These are phyloP conservation scores for Caenorhabditis panamensis DNA, from an alignment of 2,888 invertebrate genomes.

Conservation along the genomic window DNA sequence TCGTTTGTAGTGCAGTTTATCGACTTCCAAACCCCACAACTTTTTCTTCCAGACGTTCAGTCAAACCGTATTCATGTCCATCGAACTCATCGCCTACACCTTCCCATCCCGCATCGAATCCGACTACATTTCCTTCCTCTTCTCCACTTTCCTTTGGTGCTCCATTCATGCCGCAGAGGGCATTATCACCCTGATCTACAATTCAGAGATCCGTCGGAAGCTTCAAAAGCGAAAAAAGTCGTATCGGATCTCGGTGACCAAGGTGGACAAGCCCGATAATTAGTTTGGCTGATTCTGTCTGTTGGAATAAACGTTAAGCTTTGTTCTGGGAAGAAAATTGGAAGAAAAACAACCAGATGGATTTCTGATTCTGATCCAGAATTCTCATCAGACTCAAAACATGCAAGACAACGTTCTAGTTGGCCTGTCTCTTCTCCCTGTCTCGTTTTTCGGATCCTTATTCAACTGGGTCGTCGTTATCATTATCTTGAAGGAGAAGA, in stretches of 20 bases:
- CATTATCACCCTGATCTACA: slow-evolving; percentile 40
- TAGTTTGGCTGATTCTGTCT: not conserved
- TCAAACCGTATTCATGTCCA: slow-evolving; percentile 25
- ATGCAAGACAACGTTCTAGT: not conserved
- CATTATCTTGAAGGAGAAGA: slow-evolving; percentile 26
- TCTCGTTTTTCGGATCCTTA: slow-evolving; percentile 16
- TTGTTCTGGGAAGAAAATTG: not conserved
- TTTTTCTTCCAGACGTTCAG: slow-evolving; percentile 33
- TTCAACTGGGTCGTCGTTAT: slow-evolving; percentile 35
- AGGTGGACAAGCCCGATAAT: slow-evolving; percentile 3
- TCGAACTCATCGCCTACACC: slow-evolving; percentile 39
- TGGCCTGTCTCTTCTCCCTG: not conserved
- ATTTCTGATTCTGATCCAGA: not conserved
- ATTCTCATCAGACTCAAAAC: not conserved
- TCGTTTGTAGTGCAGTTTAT: no score
- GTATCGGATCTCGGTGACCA: slow-evolving; percentile 34
- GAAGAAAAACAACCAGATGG: not conserved
- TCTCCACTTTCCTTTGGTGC: slow-evolving; percentile 32
- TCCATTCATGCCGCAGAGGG: slow-evolving; percentile 45
- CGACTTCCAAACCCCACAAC: no score
- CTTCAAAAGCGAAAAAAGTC: slow-evolving; percentile 36
- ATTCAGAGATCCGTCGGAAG: slow-evolving; percentile 41
- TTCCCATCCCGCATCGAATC: not conserved
- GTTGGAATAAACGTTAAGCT: not conserved
- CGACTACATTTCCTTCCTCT: slow-evolving; percentile 31